Conservation (phyloP, 2,888 invertebrate species). For the Cerceris ruficornis region DNA sequence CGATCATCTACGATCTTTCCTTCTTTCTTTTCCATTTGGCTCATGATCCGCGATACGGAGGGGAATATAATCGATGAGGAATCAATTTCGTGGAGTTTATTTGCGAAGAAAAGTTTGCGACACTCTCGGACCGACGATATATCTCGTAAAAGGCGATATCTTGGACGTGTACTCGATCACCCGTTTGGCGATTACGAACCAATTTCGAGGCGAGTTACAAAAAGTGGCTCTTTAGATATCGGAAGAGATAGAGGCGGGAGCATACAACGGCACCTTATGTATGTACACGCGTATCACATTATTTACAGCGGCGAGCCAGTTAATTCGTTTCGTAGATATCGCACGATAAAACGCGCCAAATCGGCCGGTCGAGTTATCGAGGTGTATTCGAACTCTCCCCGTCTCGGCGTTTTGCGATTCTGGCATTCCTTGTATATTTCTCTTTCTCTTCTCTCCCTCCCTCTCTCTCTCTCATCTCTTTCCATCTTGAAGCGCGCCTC, state of each 20-base stretch:
- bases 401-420: constrained; percentile 17
- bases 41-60: not conserved
- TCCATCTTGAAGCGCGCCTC: not conserved
- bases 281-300: constrained; percentile 6
- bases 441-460: not conserved
- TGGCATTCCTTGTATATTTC: not conserved
- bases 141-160: constrained; percentile 15
- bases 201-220: constrained; percentile 29
- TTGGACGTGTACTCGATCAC: constrained; percentile 5
- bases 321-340: constrained; percentile 37
- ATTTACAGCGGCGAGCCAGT: constrained; percentile 32
- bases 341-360: constrained; percentile 36
- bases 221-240: constrained; percentile 40
- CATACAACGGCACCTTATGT: not conserved
- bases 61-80: too few species aligned
- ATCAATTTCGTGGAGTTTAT: too few species aligned
- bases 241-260: constrained; percentile 9
- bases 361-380: constrained; percentile 39
- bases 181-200: constrained; percentile 23
- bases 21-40: not conserved
- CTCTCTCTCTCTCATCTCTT: too few species aligned
- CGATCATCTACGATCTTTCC: too few species aligned
- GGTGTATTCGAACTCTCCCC: constrained; percentile 3
- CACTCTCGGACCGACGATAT: not conserved
- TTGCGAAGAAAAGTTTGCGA: not conserved